Conservation (phyloP, 2,797 vertebrate genomes). For the Microctenopoma steveboyesi region DNA sequence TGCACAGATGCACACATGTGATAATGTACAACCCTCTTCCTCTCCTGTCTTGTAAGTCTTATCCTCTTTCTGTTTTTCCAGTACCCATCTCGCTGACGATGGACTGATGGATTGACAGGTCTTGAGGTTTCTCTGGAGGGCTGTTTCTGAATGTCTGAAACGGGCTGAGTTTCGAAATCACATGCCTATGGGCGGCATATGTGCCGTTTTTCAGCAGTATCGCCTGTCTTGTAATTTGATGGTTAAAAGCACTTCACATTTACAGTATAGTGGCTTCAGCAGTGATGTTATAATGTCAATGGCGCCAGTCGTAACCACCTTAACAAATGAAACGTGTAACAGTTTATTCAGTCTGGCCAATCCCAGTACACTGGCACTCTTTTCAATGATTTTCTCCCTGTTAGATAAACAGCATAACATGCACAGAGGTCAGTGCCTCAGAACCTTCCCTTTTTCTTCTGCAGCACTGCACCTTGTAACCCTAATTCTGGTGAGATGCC, state of each 20-base stretch:
- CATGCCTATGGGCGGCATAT: neutral
- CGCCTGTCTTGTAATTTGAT: neutral
- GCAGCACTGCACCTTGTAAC: slow-evolving; percentile 20
- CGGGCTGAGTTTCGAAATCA: slow-evolving; percentile 11
- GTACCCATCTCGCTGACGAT: slow-evolving; percentile 28
- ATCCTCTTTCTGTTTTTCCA: slow-evolving; percentile 56
- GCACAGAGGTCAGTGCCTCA: neutral
- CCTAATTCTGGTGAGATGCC: slow-evolving; percentile 14
- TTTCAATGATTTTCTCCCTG: neutral
- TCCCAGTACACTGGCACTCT: neutral
- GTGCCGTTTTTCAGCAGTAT: neutral
- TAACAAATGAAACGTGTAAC: neutral
- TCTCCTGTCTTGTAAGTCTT: slow-evolving; percentile 38
- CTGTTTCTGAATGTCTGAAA: slow-evolving; percentile 31
- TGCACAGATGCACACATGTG: slow-evolving; percentile 17
- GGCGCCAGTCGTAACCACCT: neutral
- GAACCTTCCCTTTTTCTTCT: slow-evolving; percentile 3
- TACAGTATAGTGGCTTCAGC: neutral
- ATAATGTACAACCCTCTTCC: slow-evolving; percentile 30
- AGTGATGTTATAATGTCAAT: neutral
- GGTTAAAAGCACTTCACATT: slow-evolving; percentile 1
- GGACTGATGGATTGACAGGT: slow-evolving; percentile 30
- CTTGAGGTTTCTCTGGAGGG: slow-evolving; percentile 7
- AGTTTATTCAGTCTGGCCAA: neutral
- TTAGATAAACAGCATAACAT: neutral